Percentiles rank a stretch among this genome's conserved stretches.
These are phyloP conservation scores for Gerosis bhagava DNA, from an alignment of 2,888 invertebrate genomes.

Conservation along the genomic window DNA sequence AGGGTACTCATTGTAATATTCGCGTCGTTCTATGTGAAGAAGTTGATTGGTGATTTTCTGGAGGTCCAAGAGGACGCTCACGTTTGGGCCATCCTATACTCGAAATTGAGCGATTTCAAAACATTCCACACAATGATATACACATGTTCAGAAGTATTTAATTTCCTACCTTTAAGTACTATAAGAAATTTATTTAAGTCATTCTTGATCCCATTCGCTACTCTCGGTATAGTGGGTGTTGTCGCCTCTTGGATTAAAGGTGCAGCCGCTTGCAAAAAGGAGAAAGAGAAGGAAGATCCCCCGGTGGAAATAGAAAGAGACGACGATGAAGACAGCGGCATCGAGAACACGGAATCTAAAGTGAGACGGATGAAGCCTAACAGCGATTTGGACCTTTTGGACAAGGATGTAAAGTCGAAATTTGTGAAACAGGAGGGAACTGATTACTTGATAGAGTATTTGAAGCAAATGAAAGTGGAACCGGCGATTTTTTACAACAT, in stretches of 20 bases:
- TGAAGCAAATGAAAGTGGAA: slow-evolving; percentile 65
- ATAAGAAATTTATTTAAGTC: slow-evolving; percentile 76
- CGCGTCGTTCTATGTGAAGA: slow-evolving; percentile 64
- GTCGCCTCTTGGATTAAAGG: slow-evolving; percentile 57
- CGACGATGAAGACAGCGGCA: slow-evolving; percentile 77
- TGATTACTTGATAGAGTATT: slow-evolving; percentile 43
- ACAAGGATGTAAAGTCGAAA: slow-evolving; percentile 40
- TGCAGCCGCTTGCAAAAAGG: not conserved
- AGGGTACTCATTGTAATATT: slow-evolving; percentile 44
- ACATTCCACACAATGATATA: slow-evolving; percentile 91
- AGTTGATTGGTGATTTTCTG: slow-evolving; percentile 55
- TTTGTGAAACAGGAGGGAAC: slow-evolving; percentile 38
- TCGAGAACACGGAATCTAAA: slow-evolving; percentile 71
- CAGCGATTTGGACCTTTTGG: slow-evolving; percentile 45
- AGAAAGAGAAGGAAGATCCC: slow-evolving; percentile 25
- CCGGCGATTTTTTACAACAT: slow-evolving; percentile 86
- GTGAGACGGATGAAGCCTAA: slow-evolving; percentile 44
- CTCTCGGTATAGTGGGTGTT: slow-evolving; percentile 63
- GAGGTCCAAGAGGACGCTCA: slow-evolving; percentile 83
- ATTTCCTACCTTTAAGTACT: slow-evolving; percentile 84
- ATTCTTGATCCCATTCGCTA: slow-evolving; percentile 81
- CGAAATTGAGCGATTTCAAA: slow-evolving; percentile 84
- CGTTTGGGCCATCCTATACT: slow-evolving; percentile 86
- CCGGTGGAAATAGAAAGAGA: slow-evolving; percentile 41
- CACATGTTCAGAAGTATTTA: slow-evolving; percentile 90